phyloP scores from a whole-genome alignment of 2,797 vertebrate species.

The Clarias fuscus region DNA sequence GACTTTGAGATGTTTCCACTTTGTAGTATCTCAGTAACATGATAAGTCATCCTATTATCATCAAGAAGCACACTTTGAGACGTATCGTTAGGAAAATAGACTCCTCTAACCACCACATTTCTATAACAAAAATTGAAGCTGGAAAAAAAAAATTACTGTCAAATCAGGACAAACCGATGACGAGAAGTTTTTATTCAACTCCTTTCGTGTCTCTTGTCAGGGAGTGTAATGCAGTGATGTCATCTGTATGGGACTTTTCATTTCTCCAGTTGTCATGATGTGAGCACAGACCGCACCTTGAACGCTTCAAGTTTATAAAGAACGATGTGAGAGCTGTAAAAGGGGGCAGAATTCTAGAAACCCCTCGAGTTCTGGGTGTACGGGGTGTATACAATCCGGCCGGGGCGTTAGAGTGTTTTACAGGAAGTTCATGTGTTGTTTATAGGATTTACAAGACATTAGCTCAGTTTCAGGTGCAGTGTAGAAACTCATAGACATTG shows the following conservation, averaged over 20 bases:
- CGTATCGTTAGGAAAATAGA: neutral
- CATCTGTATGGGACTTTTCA: neutral
- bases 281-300: neutral
- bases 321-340: neutral
- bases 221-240: neutral
- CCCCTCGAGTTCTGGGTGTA: neutral
- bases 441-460: neutral
- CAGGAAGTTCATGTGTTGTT: neutral
- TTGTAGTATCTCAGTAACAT: neutral
- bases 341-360: neutral
- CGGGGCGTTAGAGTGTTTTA: neutral
- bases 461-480: neutral
- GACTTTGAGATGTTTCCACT: too few relatives aligned
- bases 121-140: neutral
- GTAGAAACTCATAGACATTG: neutral
- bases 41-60: neutral
- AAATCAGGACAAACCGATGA: neutral
- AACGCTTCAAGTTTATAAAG: neutral
- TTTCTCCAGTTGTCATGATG: neutral
- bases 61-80: neutral
- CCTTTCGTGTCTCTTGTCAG: neutral
- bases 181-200: neutral
- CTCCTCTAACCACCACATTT: neutral
- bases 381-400: neutral
- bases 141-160: neutral